phyloP scores from a whole-genome alignment of 2,888 invertebrate species.

The Drosophila barbarae region DNA sequence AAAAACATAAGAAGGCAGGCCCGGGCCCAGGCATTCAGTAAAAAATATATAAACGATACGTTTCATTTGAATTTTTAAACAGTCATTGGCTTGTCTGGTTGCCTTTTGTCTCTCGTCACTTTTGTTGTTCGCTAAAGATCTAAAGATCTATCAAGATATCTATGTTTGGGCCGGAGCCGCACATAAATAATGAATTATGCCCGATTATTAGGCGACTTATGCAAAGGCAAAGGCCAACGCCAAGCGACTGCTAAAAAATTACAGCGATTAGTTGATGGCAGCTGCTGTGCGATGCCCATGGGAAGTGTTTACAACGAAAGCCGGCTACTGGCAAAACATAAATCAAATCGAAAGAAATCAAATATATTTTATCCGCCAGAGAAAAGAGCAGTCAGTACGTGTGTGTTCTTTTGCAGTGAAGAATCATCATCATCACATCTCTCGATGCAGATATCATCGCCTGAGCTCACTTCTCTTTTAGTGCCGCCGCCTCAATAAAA shows the following conservation, averaged over 20 bases:
- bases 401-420: conserved; percentile 1
- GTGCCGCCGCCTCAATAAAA: conserved; percentile 50
- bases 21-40: conserved; percentile 26
- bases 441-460: conserved; percentile 15
- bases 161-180: conserved; percentile 36
- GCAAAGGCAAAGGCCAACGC: conserved; percentile 46
- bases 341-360: conserved; percentile 11
- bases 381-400: background rate
- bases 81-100: conserved; percentile 66
- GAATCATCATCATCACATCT: conserved; percentile 2
- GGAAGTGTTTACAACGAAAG: conserved; percentile 23
- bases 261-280: conserved; percentile 55
- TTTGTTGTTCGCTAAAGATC: conserved; percentile 59
- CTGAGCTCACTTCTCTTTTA: conserved; percentile 16
- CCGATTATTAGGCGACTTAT: conserved; percentile 70
- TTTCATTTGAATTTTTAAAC: conserved; percentile 64
- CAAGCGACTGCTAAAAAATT: conserved; percentile 53
- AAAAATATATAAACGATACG: conserved; percentile 27
- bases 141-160: conserved; percentile 49
- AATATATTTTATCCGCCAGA: background rate
- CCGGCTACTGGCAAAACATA: conserved; percentile 20
- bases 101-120: conserved; percentile 32
- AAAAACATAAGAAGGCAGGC: conserved; percentile 38
- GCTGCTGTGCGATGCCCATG: conserved; percentile 36
- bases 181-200: conserved; percentile 68